Evolutionary conservation across 2,888 invertebrate genomes (phyloP), one percentile per base, ranked within the genome.

Genomic region (Cheilosia grossa): DNA sequence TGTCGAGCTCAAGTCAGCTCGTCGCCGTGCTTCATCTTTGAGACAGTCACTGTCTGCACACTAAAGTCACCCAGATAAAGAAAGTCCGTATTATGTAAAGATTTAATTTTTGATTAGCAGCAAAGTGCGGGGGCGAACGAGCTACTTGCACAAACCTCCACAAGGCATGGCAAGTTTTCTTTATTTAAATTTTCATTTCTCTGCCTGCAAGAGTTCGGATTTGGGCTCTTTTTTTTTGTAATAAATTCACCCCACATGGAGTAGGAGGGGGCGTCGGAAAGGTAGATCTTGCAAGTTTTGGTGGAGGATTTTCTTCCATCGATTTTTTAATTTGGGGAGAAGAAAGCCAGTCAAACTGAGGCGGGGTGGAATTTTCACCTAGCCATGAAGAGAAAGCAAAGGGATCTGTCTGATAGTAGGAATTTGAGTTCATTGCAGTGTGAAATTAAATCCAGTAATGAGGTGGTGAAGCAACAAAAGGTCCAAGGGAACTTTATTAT

Each of bases 21-120:
- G 54, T 17, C 7, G 27, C n/a, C 56, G 64, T 63, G 56, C 77
- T 40, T 70, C 70, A 70, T 40, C 27, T 59, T 44, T 19, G 9
- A 21, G 78, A 53, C 37, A 42, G 64, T 44, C 42, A 53, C 21
- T 64, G 37, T 66, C 37, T n/a, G 10, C 9, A 4, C 37, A 47
- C 42, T 64, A 75, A 56, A 47, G 63, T 67, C 66, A 47, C 58
- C 49, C 78, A 82, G 72, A 78, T 72, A 66, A 61, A 66, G 78
- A 37, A 82, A 82, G 44, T 53, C 69, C 56, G 80, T 74, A 69
- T 74, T 81, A 64, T 69, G 69, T 58, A 24, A 42, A 81, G 81
- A 81, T 75, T 81, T 81, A 75, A 81, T 63, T 81, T 69, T 81
- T 81, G 81, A 81, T 81, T 81, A 81, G 81, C 37, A 19, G 15